Evolutionary conservation across 2,797 vertebrate genomes (phyloP).

Genomic region (Hapalemur alaotrensis): DNA sequence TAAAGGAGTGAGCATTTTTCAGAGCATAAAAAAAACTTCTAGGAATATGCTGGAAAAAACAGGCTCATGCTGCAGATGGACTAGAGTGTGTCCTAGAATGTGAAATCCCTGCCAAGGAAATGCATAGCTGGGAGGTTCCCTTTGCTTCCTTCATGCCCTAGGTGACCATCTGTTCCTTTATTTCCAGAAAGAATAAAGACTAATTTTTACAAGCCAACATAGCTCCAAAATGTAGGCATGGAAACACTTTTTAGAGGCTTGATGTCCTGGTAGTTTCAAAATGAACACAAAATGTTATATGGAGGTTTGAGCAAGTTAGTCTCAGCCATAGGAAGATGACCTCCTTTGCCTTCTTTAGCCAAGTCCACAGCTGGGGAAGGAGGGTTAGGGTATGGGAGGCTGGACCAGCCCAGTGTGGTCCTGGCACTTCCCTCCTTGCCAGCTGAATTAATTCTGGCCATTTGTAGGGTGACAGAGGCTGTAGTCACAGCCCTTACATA

Average conservation of each 20-base stretch:
- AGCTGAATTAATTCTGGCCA: background rate
- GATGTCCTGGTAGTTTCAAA: background rate
- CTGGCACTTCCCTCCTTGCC: background rate
- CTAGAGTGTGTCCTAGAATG: background rate
- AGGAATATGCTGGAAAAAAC: background rate
- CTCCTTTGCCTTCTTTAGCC: background rate
- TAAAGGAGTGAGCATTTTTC: background rate
- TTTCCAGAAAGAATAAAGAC: background rate
- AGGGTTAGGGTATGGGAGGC: background rate
- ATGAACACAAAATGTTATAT: background rate
- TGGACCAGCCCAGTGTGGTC: background rate
- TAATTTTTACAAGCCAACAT: background rate
- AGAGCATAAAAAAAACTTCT: background rate
- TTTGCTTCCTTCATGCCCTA: background rate
- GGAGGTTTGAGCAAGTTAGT: background rate
- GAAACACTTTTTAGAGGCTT: background rate
- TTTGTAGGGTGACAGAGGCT: background rate
- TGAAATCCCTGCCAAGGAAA: background rate
- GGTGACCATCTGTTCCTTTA: background rate
- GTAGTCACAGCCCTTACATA: background rate
- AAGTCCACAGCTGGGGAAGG: background rate
- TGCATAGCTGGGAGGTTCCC: background rate
- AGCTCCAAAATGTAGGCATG: background rate
- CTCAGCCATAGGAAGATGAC: background rate
- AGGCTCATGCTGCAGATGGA: background rate